Evolutionary conservation across 2,797 vertebrate genomes (phyloP).

Genomic region (Pelodytes ibericus): DNA sequence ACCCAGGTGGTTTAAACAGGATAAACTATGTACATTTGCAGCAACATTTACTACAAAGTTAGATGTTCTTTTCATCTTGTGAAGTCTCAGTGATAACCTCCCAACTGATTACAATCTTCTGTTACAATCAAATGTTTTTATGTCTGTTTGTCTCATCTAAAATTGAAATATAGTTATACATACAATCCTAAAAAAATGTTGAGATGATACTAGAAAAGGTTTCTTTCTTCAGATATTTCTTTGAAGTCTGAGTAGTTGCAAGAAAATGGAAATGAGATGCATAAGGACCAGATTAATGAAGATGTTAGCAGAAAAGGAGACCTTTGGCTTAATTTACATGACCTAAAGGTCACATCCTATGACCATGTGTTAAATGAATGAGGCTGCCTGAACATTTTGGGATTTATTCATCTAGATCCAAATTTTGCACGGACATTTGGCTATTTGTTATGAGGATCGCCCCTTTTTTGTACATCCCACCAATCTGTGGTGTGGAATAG

Average conservation of each 20-base stretch:
- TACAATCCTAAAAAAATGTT: too few relatives aligned
- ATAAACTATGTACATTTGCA: not conserved
- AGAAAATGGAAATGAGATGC: not conserved
- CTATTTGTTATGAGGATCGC: too few relatives aligned
- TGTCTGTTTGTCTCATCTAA: too few relatives aligned
- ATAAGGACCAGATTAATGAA: not conserved
- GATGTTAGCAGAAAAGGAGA: not conserved
- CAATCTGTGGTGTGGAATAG: too few relatives aligned
- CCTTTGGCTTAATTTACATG: not conserved
- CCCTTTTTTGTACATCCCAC: too few relatives aligned
- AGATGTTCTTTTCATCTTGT: not conserved
- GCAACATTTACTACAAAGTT: not conserved
- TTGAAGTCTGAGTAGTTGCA: not conserved
- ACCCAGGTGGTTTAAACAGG: not conserved
- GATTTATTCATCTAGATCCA: too few relatives aligned
- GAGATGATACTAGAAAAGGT: not conserved
- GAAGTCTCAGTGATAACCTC: not conserved
- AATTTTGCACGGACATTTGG: too few relatives aligned
- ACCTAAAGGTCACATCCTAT: not conserved
- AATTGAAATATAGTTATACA: too few relatives aligned
- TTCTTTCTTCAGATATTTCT: not conserved
- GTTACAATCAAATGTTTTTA: too few relatives aligned
- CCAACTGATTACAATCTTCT: not conserved
- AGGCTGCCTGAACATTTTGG: too few relatives aligned
- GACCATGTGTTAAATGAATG: not conserved